Evolutionary conservation across 2,797 vertebrate species (phyloP), one percentile per base, ranked within the genome.

Genomic region (Sebastes glaucus): DNA sequence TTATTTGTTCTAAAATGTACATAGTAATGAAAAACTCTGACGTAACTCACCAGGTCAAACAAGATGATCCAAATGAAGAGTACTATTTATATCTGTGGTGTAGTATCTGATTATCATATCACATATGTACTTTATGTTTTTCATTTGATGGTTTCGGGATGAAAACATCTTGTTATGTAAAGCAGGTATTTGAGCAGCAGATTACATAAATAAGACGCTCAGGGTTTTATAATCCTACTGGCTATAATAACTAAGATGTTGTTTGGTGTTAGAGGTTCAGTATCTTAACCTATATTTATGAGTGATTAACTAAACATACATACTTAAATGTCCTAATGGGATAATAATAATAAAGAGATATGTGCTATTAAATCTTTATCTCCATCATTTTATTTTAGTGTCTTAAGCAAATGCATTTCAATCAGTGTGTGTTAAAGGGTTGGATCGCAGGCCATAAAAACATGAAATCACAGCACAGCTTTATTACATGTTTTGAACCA

Each of bases 381-480:
- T 30, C 59, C 46, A 55, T 71, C 11, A 35, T 38, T 79, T 78
- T 74, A 63, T 76, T 88, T 55, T 33, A 55, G 18, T 55, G 61
- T 67, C 27, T 33, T 13, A 56, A 63, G 30, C 66, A 88, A 73
- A 73, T 11, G n/a, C 14, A 28, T 59, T 56, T 42, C 23, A 23
- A 63, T 73, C 22, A 59, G 30, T 81, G 57, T 75, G 38, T 60
- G 65, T 70, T 62, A 59, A 66, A 78, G 22, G 20, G 32, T 71
- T 82, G 77, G 64, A 69, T 20, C 55, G 74, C 4, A 72, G n/a
- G 33, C 67, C 20, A 60, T 38, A 81, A 49, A 57, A 72, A 42
- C 28, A 56, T 80, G 30, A 84, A 35, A 74, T 81, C 77, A 65
- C 66, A 89, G 61, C 81, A 87, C 72, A 90, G 83, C 68, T 82